A percentile compares a stretch with the other conserved stretches of the same genome.
phyloP scores from a whole-genome alignment of 2,797 vertebrate genomes.

The Leptoclinus maculatus region DNA sequence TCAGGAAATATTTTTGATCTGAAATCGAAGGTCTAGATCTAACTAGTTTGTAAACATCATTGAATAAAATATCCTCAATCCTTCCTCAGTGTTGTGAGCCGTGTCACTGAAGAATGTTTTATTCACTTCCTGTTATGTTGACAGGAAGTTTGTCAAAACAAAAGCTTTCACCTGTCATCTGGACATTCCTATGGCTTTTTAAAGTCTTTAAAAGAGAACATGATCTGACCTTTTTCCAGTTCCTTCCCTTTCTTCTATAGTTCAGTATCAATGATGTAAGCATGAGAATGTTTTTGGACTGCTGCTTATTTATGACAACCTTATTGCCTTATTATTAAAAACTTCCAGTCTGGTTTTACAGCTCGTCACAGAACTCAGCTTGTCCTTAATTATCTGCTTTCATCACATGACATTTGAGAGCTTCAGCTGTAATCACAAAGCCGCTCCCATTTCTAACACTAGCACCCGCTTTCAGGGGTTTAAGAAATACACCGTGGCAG shows the following conservation, averaged over 20 bases:
- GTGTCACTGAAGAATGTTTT: neutral
- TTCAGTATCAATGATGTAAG: neutral
- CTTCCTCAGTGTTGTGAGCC: constrained; percentile 3
- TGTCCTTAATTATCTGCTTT: neutral
- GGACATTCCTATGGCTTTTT: constrained; percentile 7
- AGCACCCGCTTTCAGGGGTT: no score
- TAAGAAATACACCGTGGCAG: no score
- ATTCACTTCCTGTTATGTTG: constrained; percentile 32
- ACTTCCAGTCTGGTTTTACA: neutral
- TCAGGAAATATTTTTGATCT: neutral
- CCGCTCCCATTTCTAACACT: neutral
- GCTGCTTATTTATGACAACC: neutral
- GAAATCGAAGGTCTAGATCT: neutral
- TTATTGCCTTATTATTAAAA: neutral
- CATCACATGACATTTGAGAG: neutral
- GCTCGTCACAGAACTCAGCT: neutral
- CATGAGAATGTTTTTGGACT: neutral
- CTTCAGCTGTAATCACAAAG: neutral
- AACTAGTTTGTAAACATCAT: neutral
- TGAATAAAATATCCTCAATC: neutral
- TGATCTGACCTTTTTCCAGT: neutral
- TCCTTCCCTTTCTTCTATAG: neutral
- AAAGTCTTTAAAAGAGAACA: constrained; percentile 11
- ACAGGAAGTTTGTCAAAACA: constrained; percentile 21
- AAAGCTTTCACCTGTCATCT: neutral